Conservation (phyloP, 2,888 invertebrate species). For the Catocala nupta region DNA sequence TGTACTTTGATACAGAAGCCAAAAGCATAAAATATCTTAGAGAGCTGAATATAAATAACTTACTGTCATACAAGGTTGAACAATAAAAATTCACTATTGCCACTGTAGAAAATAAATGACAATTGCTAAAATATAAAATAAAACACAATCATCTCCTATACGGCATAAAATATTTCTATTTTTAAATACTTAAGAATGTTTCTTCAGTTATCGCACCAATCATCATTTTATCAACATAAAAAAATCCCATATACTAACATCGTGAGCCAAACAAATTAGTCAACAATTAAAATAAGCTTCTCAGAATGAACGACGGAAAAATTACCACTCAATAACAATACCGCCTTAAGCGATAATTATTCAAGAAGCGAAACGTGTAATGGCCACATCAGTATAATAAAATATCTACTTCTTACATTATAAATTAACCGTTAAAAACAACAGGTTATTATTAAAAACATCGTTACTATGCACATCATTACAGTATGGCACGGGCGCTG, state of each 20-base stretch:
- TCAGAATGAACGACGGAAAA: conserved; percentile 42
- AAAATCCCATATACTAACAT: conserved; percentile 18
- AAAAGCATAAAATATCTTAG: too few species aligned
- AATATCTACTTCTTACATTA: conserved; percentile 48
- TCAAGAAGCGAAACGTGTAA: conserved; percentile 49
- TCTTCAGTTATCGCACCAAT: conserved; percentile 11
- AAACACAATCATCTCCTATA: too few species aligned
- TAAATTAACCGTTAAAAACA: conserved; percentile 61
- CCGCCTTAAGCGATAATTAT: conserved; percentile 52
- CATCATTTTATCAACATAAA: conserved; percentile 22
- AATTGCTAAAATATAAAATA: neutral
- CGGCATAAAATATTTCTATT: neutral
- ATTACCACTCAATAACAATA: conserved; percentile 45
- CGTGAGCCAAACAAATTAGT: conserved; percentile 47
- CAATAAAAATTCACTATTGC: too few species aligned
- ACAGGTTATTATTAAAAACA: conserved; percentile 66
- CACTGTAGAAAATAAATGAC: too few species aligned
- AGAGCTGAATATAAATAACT: too few species aligned
- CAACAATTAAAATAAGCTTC: conserved; percentile 52
- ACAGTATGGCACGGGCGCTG: conserved; percentile 70
- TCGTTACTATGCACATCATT: conserved; percentile 50
- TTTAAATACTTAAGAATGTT: conserved; percentile 5
- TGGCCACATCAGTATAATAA: conserved; percentile 45
- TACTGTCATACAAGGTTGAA: too few species aligned
- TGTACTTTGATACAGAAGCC: too few species aligned